Base-by-base conservation (phyloP, 2,888 invertebrate species). In the Nemapogon koenigi region DNA sequence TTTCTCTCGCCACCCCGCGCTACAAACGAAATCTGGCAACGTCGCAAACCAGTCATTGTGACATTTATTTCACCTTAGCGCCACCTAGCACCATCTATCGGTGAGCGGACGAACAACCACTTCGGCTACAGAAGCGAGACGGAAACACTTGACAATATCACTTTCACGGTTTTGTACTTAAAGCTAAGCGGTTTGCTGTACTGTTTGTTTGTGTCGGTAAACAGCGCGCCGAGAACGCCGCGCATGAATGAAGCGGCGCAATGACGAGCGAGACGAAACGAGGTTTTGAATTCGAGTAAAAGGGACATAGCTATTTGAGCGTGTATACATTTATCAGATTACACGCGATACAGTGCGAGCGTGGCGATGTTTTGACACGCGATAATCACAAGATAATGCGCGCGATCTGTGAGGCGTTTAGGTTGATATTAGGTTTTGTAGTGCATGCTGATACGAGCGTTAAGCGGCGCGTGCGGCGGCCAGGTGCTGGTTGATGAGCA, bases 341-440 rank as follows among this genome's bases (percentile, higher is more conserved):
- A 76, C 75, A 79, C 71, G 76, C 76, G 76, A 76, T 76, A 78
- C 78, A 80, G 76, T 75, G 79, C 73, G 72, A 75, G 76, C 71
- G 75, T 76, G 78, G 73, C 71, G 73, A 79, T 80, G 79, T 80
- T 80, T 79, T 80, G 79, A 80, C 80, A 79, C 78, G 76, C 76
- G 80, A 80, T 79, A 79, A 79, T 79, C 76, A 75, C 69, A 65
- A 76, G 79, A 76, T 80, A 80, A 80, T 79, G 68, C 76, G 69
- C 60, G 60, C 75, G 73, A 76, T 78, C 76, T 75, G 69, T 54
- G 54, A 59, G 64, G 64, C 73, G 63, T 70, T 78, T 76, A 75
- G 73, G 75, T 72, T 76, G 70, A 76, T 72, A 73, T 73, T 76
- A 63, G 70, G 70, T 75, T 76, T 43, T 76, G 72, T 73, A 13